Evolutionary conservation across 2,797 vertebrate species (phyloP).

Genomic region (Scyliorhinus canicula): DNA sequence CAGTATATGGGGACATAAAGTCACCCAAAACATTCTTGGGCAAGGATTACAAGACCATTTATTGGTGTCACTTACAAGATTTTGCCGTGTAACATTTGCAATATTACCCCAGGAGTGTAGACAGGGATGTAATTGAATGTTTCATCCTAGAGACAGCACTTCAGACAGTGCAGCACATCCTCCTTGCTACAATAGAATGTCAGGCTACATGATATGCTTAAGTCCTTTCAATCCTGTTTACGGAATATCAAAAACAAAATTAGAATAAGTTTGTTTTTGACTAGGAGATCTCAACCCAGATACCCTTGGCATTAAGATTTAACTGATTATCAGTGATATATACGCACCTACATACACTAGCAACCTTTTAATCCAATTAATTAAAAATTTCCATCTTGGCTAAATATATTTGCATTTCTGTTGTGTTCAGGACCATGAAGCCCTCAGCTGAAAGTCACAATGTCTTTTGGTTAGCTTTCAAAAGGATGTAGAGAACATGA

Average conservation of each 20-base stretch:
- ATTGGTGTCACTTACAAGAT: too few species aligned
- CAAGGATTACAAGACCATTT: too few species aligned
- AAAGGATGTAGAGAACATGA: conserved; percentile 29
- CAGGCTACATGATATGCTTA: too few species aligned
- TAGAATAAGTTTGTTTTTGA: not conserved
- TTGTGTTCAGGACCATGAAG: conserved; percentile 36
- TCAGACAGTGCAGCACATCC: too few species aligned
- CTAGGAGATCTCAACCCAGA: not conserved
- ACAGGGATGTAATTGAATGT: too few species aligned
- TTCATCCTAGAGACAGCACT: too few species aligned
- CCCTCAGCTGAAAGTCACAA: conserved; percentile 27
- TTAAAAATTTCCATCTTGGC: not conserved
- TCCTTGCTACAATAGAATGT: too few species aligned
- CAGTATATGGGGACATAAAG: too few species aligned
- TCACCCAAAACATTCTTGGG: too few species aligned
- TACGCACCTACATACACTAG: not conserved
- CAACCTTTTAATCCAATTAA: conserved; percentile 21
- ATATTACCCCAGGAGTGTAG: too few species aligned
- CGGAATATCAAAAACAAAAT: not conserved
- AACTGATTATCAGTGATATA: not conserved
- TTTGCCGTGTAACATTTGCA: too few species aligned
- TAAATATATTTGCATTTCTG: conserved; percentile 21
- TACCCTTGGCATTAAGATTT: not conserved
- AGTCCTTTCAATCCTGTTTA: too few species aligned
- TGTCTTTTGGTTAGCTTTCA: conserved; percentile 38